phyloP scores from a whole-genome alignment of 2,113 vertebrate genomes.

The Phaetusa simplex region DNA sequence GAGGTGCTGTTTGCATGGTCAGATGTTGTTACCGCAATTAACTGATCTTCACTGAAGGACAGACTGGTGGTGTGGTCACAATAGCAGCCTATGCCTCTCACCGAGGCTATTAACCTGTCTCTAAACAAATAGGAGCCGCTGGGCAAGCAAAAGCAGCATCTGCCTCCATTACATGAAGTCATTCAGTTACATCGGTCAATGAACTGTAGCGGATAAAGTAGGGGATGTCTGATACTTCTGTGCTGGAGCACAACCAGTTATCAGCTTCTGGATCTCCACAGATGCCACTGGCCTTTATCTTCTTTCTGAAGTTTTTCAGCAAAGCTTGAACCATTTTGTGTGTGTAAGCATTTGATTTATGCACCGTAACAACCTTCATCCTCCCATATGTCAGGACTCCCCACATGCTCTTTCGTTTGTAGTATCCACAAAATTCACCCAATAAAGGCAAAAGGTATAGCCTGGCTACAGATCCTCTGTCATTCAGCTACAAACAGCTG shows the following conservation, averaged over 20 bases:
- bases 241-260: not conserved
- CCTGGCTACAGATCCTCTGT: not conserved
- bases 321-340: not conserved
- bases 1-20: not conserved
- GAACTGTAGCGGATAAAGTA: not conserved
- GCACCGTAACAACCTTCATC: not conserved
- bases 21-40: not conserved
- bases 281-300: not conserved
- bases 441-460: not conserved
- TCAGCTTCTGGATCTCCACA: not conserved
- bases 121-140: not conserved
- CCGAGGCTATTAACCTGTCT: not conserved
- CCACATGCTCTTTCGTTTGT: not conserved
- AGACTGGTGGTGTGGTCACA: not conserved
- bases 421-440: not conserved
- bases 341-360: not conserved
- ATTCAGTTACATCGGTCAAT: not conserved
- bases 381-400: not conserved
- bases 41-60: not conserved
- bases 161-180: not conserved
- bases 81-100: not conserved
- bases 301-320: not conserved
- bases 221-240: not conserved
- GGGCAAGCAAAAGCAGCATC: not conserved
- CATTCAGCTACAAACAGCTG: constrained; percentile 55